Evolutionary conservation across 2,113 vertebrate genomes (phyloP).

Genomic region (Halcyon malimbica): DNA sequence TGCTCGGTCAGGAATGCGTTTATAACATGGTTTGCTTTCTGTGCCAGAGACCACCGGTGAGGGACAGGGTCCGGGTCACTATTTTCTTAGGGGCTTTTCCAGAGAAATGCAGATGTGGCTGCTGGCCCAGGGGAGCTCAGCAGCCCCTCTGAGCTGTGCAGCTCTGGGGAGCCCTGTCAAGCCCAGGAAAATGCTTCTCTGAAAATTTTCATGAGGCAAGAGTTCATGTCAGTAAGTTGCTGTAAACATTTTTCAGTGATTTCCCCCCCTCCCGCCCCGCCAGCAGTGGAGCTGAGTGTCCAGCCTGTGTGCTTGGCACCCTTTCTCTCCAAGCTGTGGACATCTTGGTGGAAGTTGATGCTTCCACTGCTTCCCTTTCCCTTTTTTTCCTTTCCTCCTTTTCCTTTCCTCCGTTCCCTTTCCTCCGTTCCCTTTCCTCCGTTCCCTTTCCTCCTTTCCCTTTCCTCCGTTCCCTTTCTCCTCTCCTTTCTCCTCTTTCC

Average conservation of each 20-base stretch:
- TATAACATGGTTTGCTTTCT: background rate
- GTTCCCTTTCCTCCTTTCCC: no score
- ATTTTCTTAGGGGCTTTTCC: constrained; percentile 8
- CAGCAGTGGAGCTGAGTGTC: background rate
- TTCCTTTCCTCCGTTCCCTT: no score
- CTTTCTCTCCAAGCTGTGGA: background rate
- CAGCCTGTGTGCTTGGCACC: background rate
- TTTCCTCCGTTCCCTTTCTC: no score
- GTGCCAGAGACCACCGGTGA: background rate
- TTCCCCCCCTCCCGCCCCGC: no score
- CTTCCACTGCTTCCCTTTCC: background rate
- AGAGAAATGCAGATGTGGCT: background rate
- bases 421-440: no score
- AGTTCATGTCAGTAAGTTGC: background rate
- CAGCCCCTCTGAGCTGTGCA: background rate
- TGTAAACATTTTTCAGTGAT: background rate
- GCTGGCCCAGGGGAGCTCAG: background rate
- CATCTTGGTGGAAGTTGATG: background rate
- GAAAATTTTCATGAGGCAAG: background rate
- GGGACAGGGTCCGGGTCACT: background rate
- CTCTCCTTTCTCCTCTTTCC: no score
- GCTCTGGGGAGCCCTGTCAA: background rate
- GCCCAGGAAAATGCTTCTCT: background rate
- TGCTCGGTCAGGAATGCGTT: background rate
- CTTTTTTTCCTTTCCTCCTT: no score